Percentiles rank a stretch among this genome's conserved stretches.
Evolutionary conservation across 2,113 vertebrate genomes (phyloP).

Genomic region (Puffinus mauretanicus): DNA sequence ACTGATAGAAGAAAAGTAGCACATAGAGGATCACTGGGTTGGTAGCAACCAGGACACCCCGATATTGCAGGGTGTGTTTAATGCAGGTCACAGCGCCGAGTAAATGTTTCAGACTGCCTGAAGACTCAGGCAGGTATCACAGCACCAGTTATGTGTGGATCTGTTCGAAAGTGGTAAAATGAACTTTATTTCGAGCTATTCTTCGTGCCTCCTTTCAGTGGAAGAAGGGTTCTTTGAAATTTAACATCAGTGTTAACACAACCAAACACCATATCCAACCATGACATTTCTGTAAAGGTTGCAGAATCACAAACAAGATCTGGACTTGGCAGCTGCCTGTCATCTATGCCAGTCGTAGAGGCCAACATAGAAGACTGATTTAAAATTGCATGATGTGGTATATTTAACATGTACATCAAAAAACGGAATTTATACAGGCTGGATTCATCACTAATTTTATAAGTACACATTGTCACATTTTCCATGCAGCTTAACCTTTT

Average conservation of each 20-base stretch:
- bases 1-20: neutral
- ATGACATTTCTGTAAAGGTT: constrained; percentile 15
- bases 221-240: neutral
- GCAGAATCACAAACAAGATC: neutral
- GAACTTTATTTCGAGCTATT: neutral
- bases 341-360: neutral
- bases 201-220: neutral
- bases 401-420: neutral
- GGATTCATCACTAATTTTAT: neutral
- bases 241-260: neutral
- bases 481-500: neutral
- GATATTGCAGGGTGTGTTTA: neutral
- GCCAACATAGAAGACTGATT: neutral
- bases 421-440: neutral
- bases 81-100: neutral
- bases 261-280: neutral
- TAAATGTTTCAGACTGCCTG: neutral
- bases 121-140: neutral
- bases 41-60: neutral
- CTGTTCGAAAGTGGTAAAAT: neutral
- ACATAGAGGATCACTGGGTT: accelerated
- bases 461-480: neutral
- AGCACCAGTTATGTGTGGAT: neutral
- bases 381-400: neutral
- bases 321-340: neutral